phyloP scores from a whole-genome alignment of 92 coral and sea anemone species.

The Paragorgia papillata region DNA sequence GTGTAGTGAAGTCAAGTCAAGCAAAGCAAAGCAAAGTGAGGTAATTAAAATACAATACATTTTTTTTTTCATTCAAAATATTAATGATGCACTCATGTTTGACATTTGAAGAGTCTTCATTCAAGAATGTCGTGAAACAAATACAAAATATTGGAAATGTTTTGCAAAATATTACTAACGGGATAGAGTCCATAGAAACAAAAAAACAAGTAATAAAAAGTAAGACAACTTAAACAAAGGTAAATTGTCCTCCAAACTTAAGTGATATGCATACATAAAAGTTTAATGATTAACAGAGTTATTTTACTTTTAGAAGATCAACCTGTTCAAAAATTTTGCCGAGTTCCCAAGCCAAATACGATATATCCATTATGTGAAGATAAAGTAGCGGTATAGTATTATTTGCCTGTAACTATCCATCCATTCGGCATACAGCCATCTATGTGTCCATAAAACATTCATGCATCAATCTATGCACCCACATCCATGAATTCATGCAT shows the following conservation, averaged over 20 bases:
- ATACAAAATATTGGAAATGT: constrained; percentile 14
- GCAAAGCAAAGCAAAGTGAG: no score
- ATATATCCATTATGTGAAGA: constrained; percentile 71
- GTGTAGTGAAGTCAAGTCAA: no score
- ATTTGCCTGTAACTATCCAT: no score
- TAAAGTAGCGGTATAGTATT: constrained; percentile 54
- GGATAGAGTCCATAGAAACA: constrained; percentile 16
- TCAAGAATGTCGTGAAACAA: constrained; percentile 6
- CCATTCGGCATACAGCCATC: no score
- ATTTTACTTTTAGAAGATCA: not conserved
- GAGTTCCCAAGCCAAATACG: constrained; percentile 36
- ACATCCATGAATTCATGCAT: no score
- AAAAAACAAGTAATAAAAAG: not conserved
- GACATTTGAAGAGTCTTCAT: not conserved
- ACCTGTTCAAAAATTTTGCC: constrained; percentile 17
- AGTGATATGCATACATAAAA: not conserved
- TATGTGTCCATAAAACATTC: no score
- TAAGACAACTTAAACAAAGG: not conserved
- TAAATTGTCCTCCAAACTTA: not conserved
- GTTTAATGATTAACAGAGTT: not conserved
- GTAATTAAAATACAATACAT: no score
- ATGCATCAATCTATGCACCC: no score
- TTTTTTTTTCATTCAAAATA: no score
- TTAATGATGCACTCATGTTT: no score
- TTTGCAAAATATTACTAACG: constrained; percentile 12